Base-by-base conservation (phyloP, 1,140 invertebrate species). In the Carcinoscorpius rotundicauda region DNA sequence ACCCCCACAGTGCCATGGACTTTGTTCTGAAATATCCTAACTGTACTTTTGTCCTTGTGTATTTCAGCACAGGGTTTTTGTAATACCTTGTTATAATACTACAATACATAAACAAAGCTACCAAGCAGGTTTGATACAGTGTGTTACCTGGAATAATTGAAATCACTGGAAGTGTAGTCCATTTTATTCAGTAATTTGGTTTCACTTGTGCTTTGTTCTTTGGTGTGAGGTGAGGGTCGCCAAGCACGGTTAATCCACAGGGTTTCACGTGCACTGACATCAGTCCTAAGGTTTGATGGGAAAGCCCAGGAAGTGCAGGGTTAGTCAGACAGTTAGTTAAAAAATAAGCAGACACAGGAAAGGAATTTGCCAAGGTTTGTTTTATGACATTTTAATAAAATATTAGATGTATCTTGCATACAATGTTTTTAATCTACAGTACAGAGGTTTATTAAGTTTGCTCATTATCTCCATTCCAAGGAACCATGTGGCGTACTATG, bases 201-300 rank as follows among this genome's bases (percentile, higher is more conserved):
- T 69, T 85, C 78, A 29, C 79, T 78, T 60, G 78, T 72, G 58
- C 85, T 85, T 70, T 85, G 85, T 68, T 86, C 84, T 49, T 82
- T 83, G 64, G 84, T 84, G 0, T 81, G 64, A 51, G 70, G 67
- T 0, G 66, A 81, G 3, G 84, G 81, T 66, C 85, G 76, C 85
- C 86, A 87, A 5, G 86, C 85, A 48, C 85, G 79, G 72, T 89
- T 86, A 62, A 88, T 82, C 86, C 87, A 88, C 49, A 88, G 73
- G 49, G 84, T 85, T 63, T 87, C 86, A 75, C 87, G 87, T 62
- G 82, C 82, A 67, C 73, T 76, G 5, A 74, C 70, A 52, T 73
- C 72, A 63, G 70, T 70, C 56, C 74, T 71, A 52, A 75, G 71
- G 52, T n/a, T 59, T 29, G 29, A 29, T 29, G 29, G 29, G 29